These are phyloP conservation scores for Neopelma chrysocephalum DNA, from an alignment of 2,797 vertebrate genomes.

Conservation along the genomic window DNA sequence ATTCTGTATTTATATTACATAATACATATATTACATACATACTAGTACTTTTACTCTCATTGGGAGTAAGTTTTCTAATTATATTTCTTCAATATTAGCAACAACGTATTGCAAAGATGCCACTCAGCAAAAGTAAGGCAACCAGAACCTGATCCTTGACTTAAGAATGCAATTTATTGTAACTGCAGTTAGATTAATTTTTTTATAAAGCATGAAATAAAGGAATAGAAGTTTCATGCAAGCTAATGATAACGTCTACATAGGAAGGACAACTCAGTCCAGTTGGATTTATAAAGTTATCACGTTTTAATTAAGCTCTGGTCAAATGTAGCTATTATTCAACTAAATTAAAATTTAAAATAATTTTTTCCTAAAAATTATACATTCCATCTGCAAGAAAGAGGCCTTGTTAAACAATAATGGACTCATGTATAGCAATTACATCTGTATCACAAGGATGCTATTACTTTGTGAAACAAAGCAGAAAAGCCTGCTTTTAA, in stretches of 20 bases:
- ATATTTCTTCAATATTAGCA: background rate
- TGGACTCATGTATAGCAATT: background rate
- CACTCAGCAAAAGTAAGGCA: background rate
- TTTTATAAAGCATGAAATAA: background rate
- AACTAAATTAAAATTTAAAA: slow-evolving; percentile 7
- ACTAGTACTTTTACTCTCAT: background rate
- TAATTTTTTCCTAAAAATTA: background rate
- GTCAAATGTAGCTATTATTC: background rate
- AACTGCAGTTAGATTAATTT: background rate
- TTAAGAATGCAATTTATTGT: background rate
- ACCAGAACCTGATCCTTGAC: background rate
- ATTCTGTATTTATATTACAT: background rate
- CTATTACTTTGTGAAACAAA: background rate
- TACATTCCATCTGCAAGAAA: slow-evolving; percentile 7
- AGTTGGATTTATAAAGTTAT: background rate
- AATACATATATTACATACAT: background rate
- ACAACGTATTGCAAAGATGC: background rate
- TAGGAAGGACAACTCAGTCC: background rate
- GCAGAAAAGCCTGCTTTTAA: background rate
- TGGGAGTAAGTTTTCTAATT: background rate
- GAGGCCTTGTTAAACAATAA: background rate
- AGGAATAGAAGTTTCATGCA: background rate
- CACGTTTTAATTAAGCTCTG: background rate
- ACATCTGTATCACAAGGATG: background rate
- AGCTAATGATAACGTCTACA: background rate